These are phyloP conservation scores for Catostylus mosaicus DNA, from an alignment of 30 jellyfish, hydroid and myxozoan species.

Conservation along the genomic window DNA sequence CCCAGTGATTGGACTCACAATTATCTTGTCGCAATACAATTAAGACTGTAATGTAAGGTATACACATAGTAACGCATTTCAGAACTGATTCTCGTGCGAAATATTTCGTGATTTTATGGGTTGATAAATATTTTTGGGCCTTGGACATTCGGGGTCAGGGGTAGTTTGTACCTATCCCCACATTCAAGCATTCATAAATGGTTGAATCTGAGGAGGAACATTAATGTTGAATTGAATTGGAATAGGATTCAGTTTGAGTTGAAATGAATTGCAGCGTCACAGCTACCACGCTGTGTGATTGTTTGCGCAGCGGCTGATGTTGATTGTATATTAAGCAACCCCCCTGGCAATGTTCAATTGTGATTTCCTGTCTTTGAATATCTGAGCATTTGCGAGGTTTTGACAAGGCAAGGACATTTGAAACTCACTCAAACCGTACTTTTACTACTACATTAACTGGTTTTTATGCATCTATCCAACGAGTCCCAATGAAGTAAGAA, in stretches of 20 bases:
- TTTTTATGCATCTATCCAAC: background rate
- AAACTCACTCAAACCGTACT: background rate
- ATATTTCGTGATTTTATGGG: too few species aligned
- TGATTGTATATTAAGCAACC: too few species aligned
- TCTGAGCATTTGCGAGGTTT: constrained; percentile 34
- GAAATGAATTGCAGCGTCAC: constrained; percentile 14
- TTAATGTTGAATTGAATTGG: too few species aligned
- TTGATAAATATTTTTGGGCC: too few species aligned
- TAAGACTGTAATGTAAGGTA: too few species aligned
- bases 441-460: background rate
- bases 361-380: constrained; percentile 64
- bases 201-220: too few species aligned
- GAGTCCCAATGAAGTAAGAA: background rate
- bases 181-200: background rate
- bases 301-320: background rate
- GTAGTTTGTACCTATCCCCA: background rate
- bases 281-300: background rate
- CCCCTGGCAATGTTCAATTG: constrained; percentile 61
- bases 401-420: constrained; percentile 20
- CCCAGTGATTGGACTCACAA: too few species aligned
- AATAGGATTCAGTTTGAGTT: too few species aligned
- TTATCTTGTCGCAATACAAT: too few species aligned
- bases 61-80: too few species aligned
- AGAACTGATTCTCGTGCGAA: too few species aligned
- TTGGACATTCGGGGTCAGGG: too few species aligned